phyloP scores from a whole-genome alignment of 1,140 invertebrate species.

The Glomeris maerens region DNA sequence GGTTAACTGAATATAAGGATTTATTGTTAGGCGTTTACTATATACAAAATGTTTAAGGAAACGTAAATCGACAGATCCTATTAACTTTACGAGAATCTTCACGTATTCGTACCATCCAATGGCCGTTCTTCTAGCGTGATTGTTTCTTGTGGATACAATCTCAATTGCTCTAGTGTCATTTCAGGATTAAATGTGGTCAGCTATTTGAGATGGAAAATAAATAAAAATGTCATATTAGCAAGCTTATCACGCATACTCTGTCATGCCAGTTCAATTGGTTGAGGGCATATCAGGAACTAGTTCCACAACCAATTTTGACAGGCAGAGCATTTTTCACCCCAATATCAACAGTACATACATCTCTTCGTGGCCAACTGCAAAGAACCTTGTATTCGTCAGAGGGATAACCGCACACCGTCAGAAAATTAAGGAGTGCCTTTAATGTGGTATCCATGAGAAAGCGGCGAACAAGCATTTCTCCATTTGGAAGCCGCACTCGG shows the following conservation, averaged over 20 bases:
- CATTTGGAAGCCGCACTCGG: slow-evolving; percentile 31
- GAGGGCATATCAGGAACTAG: neutral
- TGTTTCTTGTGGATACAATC: slow-evolving; percentile 81
- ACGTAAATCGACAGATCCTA: neutral
- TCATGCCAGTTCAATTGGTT: neutral
- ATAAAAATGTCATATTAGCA: slow-evolving; percentile 5
- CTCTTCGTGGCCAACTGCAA: slow-evolving; percentile 77
- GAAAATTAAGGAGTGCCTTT: slow-evolving; percentile 64
- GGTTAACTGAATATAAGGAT: no score
- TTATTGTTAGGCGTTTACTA: no score
- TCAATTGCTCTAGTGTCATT: slow-evolving; percentile 54
- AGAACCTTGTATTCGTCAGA: slow-evolving; percentile 79
- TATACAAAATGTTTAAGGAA: no score
- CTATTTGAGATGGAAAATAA: slow-evolving; percentile 10
- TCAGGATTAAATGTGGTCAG: neutral
- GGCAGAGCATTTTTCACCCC: slow-evolving; percentile 1
- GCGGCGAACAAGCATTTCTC: slow-evolving; percentile 27
- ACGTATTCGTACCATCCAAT: no score
- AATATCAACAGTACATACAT: slow-evolving; percentile 46
- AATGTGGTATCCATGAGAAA: slow-evolving; percentile 29
- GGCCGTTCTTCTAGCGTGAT: slow-evolving; percentile 73
- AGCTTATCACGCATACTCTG: neutral
- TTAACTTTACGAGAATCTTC: neutral
- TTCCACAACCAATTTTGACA: neutral
- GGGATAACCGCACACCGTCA: slow-evolving; percentile 71